Percentiles rank a stretch among this genome's conserved stretches.
Conservation (phyloP, 2,888 invertebrate genomes). For the Amorpha juglandis region DNA sequence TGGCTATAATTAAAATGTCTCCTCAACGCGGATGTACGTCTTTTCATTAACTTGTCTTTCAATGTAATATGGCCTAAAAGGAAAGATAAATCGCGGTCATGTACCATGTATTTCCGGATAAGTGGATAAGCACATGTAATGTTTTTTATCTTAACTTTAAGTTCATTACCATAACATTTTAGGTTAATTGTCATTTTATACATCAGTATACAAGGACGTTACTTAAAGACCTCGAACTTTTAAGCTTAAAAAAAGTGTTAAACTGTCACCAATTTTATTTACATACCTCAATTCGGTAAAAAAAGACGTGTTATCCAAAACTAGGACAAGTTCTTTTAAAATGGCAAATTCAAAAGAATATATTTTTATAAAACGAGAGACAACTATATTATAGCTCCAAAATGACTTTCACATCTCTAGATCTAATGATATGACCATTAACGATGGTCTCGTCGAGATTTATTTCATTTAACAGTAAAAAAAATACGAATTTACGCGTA, state of each 20-base stretch:
- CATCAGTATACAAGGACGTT: no score
- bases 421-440: not conserved
- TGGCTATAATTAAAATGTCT: not conserved
- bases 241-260: no score
- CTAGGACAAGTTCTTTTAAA: no score
- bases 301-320: no score
- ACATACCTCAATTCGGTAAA: no score
- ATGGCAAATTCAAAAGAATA: not conserved
- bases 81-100: not conserved
- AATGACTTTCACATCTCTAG: not conserved
- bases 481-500: not conserved
- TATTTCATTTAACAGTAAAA: constrained; percentile 3
- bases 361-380: not conserved
- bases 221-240: no score
- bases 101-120: not conserved
- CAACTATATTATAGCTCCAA: not conserved
- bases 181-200: no score
- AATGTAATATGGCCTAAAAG: not conserved
- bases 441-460: not conserved
- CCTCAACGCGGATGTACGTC: not conserved
- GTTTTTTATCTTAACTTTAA: not conserved
- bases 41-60: not conserved
- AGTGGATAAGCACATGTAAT: not conserved
- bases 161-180: no score
- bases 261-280: no score